These are phyloP conservation scores for Brenthis hecate DNA, from an alignment of 2,888 invertebrate species.

Conservation along the genomic window DNA sequence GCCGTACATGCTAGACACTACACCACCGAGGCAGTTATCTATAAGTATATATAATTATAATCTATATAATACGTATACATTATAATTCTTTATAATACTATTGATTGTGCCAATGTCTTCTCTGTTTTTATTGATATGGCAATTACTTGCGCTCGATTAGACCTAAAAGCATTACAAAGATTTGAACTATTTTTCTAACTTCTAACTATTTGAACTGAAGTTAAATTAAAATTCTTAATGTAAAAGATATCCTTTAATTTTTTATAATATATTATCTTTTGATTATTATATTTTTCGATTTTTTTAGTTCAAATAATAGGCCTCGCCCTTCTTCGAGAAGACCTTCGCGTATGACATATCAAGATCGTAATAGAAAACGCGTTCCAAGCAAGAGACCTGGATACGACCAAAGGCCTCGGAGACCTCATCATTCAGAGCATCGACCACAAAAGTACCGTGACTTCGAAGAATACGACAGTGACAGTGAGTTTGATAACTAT, in stretches of 20 bases:
- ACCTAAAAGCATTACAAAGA: too few relatives aligned
- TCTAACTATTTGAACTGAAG: too few relatives aligned
- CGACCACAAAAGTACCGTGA: slow-evolving; percentile 51
- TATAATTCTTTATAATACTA: too few relatives aligned
- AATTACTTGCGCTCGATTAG: too few relatives aligned
- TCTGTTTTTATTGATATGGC: too few relatives aligned
- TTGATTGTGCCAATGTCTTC: too few relatives aligned
- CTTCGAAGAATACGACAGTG: slow-evolving; percentile 57
- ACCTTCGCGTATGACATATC: slow-evolving; percentile 61
- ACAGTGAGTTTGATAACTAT: slow-evolving; percentile 49
- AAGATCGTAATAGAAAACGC: slow-evolving; percentile 62
- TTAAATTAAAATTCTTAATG: too few relatives aligned
- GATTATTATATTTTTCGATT: slow-evolving; percentile 2
- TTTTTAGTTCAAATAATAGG: slow-evolving; percentile 58
- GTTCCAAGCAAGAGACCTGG: slow-evolving; percentile 55
- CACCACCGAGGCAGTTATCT: too few relatives aligned
- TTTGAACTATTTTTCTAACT: too few relatives aligned
- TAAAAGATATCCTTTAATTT: not conserved
- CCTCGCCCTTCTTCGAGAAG: slow-evolving; percentile 47
- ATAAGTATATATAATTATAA: too few relatives aligned
- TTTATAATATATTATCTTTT: not conserved
- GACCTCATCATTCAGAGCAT: slow-evolving; percentile 42
- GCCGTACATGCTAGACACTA: too few relatives aligned
- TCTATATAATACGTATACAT: too few relatives aligned
- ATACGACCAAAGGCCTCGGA: slow-evolving; percentile 40